phyloP scores from a whole-genome alignment of 2,797 vertebrate genomes.

The Mormyrops attenuatus region DNA sequence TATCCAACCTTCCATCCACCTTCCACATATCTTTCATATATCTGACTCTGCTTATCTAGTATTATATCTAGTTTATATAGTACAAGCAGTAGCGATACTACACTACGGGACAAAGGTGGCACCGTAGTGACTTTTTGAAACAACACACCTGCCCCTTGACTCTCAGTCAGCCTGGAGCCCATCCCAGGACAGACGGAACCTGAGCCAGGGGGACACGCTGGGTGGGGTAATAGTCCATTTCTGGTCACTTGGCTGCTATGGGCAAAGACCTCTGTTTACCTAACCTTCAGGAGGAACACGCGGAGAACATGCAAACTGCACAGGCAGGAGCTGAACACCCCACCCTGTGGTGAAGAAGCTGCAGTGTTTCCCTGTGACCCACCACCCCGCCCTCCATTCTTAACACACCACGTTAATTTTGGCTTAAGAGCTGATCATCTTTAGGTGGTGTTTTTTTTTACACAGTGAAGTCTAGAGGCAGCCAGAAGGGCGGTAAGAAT shows the following conservation, averaged over 20 bases:
- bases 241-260: neutral
- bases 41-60: neutral
- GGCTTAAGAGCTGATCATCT: neutral
- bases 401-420: neutral
- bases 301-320: neutral
- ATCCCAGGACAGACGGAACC: neutral
- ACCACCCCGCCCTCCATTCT: neutral
- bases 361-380: neutral
- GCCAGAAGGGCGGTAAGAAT: constrained; percentile 39
- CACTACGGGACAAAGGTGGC: neutral
- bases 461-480: constrained; percentile 27
- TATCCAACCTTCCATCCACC: neutral
- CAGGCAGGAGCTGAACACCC: neutral
- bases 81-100: neutral
- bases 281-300: neutral
- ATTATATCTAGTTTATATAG: neutral
- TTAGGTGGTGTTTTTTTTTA: constrained; percentile 16
- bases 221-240: neutral
- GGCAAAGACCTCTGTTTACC: neutral
- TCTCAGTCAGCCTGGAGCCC: neutral
- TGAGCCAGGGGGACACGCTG: neutral
- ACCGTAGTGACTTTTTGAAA: neutral
- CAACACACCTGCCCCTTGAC: neutral
- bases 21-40: neutral
- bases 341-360: neutral